These are phyloP conservation scores for Rhagium mordax DNA, from an alignment of 2,888 invertebrate species.

Conservation along the genomic window DNA sequence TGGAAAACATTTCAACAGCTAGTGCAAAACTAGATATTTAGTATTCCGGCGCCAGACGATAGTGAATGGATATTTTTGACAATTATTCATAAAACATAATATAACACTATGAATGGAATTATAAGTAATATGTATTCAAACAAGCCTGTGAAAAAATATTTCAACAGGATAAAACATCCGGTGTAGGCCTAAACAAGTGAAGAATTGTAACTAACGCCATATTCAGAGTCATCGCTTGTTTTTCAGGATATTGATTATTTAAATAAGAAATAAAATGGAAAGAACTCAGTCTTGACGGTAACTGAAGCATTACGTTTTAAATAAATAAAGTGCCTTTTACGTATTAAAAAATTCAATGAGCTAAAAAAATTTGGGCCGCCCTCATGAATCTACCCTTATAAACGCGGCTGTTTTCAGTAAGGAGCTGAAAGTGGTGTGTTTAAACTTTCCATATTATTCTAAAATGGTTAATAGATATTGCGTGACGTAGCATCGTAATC, in stretches of 20 bases:
- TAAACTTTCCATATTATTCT: not conserved
- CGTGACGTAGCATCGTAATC: not conserved
- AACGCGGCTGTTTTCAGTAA: not conserved
- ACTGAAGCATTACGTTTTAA: no score
- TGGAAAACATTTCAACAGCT: no score
- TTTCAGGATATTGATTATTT: no score
- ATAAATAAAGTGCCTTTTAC: no score
- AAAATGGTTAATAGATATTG: conserved; percentile 5
- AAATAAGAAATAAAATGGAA: no score
- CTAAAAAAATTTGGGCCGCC: not conserved
- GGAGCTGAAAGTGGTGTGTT: not conserved
- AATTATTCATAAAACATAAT: not conserved
- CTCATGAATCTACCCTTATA: not conserved
- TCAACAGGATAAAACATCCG: conserved; percentile 37
- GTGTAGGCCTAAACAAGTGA: conserved; percentile 20
- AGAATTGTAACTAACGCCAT: conserved; percentile 15
- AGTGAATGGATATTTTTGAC: not conserved
- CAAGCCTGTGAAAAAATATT: conserved; percentile 30
- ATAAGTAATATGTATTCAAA: not conserved
- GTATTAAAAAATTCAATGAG: no score
- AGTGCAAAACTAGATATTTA: not conserved
- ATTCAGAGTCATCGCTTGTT: not conserved
- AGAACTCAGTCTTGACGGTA: no score
- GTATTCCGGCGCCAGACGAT: not conserved
- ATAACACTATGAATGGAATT: not conserved